Evolutionary conservation across 1,140 invertebrate species (phyloP).

Genomic region (Drosophila repleta): DNA sequence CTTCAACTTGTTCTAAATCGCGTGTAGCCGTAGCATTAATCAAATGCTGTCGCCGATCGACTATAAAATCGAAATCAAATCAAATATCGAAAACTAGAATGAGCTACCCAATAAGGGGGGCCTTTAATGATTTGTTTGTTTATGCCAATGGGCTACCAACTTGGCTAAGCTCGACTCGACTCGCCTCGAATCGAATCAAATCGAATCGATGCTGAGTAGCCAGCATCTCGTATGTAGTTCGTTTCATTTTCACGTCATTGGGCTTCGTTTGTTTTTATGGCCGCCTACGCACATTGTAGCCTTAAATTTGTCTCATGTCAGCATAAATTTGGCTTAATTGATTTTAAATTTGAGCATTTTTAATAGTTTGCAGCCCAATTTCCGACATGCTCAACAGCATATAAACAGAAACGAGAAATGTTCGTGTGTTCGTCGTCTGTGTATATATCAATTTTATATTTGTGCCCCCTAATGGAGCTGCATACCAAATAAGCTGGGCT

Average conservation of each 20-base stretch:
- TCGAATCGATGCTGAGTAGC: background rate
- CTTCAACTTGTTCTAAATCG: constrained; percentile 64
- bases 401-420: constrained; percentile 46
- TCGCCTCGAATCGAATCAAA: too few relatives aligned
- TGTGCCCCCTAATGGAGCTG: constrained; percentile 55
- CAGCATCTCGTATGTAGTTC: constrained; percentile 35
- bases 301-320: constrained; percentile 77
- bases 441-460: constrained; percentile 44
- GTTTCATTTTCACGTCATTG: constrained; percentile 37
- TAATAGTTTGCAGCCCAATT: constrained; percentile 65
- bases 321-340: constrained; percentile 80
- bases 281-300: constrained; percentile 65
- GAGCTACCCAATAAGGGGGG: constrained; percentile 31
- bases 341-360: constrained; percentile 78
- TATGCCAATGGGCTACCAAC: constrained; percentile 65
- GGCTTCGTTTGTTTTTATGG: constrained; percentile 47
- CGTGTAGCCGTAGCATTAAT: constrained; percentile 68
- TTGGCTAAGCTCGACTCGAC: constrained; percentile 2
- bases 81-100: constrained; percentile 41
- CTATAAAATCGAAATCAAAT: constrained; percentile 6
- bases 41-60: constrained; percentile 26
- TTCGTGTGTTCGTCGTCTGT: constrained; percentile 7
- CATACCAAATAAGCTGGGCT: constrained; percentile 66
- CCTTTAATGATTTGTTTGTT: constrained; percentile 74
- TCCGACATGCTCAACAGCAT: constrained; percentile 48